Evolutionary conservation across 2,888 invertebrate genomes (phyloP).

Genomic region (Melanchra persicariae): DNA sequence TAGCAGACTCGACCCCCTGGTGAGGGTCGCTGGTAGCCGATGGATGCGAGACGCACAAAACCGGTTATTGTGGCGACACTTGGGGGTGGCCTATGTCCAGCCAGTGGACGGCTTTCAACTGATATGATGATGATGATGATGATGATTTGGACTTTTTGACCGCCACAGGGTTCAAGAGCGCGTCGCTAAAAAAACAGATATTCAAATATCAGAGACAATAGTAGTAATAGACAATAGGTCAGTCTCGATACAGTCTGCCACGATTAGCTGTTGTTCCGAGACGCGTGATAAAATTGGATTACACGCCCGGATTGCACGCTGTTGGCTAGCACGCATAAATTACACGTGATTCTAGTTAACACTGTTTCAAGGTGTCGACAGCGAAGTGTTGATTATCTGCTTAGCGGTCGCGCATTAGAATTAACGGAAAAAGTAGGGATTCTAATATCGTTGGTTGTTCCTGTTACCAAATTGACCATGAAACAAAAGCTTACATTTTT

Average conservation of each 20-base stretch:
- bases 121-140: too few species aligned
- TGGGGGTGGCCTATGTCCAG: too few species aligned
- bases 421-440: background rate
- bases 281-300: constrained; percentile 41
- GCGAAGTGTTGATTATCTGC: background rate
- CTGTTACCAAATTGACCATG: background rate
- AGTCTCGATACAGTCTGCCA: constrained; percentile 5
- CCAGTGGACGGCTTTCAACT: too few species aligned
- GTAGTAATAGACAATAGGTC: too few species aligned
- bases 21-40: too few species aligned
- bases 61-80: too few species aligned
- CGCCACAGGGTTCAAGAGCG: constrained; percentile 3
- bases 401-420: background rate
- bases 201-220: constrained; percentile 19
- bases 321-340: constrained; percentile 35
- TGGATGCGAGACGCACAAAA: too few species aligned
- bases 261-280: constrained; percentile 7
- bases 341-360: constrained; percentile 37
- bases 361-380: constrained; percentile 13
- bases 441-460: too few species aligned
- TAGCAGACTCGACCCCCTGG: too few species aligned
- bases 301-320: constrained; percentile 22
- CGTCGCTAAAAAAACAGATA: background rate
- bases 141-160: background rate
- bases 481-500: too few species aligned